Conservation (phyloP, 2,888 invertebrate species). For the Troides helena region DNA sequence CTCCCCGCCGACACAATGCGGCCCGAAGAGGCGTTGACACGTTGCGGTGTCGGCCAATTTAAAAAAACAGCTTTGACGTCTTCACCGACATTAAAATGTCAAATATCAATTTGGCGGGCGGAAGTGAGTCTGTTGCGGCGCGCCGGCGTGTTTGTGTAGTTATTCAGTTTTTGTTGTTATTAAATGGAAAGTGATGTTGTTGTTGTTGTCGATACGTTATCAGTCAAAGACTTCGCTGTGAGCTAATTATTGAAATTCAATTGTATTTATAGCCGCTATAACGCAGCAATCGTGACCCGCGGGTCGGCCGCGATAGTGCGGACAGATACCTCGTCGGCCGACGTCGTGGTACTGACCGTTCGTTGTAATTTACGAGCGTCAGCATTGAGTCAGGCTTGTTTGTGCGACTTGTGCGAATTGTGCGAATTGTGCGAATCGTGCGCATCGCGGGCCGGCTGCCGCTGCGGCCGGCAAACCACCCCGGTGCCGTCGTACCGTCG, state of each 20-base stretch:
- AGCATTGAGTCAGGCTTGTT: slow-evolving; percentile 49
- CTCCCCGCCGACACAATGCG: slow-evolving; percentile 50
- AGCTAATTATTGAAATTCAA: slow-evolving; percentile 75
- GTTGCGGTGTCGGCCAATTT: slow-evolving; percentile 68
- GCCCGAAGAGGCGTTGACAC: slow-evolving; percentile 74
- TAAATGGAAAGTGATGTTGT: slow-evolving; percentile 30
- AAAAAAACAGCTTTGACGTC: slow-evolving; percentile 54
- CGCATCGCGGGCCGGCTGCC: neutral
- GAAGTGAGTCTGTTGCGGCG: slow-evolving; percentile 61
- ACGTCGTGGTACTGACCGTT: slow-evolving; percentile 70
- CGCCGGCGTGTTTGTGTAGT: slow-evolving; percentile 50
- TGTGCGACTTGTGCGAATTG: slow-evolving; percentile 25
- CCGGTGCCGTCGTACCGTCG: neutral
- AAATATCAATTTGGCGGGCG: slow-evolving; percentile 49
- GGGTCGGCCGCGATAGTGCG: slow-evolving; percentile 58
- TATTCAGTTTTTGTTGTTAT: slow-evolving; percentile 45
- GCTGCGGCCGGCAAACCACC: neutral
- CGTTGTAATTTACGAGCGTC: slow-evolving; percentile 52
- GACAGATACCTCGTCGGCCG: slow-evolving; percentile 55
- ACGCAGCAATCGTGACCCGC: slow-evolving; percentile 56
- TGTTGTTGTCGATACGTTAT: slow-evolving; percentile 59
- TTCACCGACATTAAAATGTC: slow-evolving; percentile 52
- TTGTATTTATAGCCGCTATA: slow-evolving; percentile 71
- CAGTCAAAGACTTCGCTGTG: slow-evolving; percentile 74
- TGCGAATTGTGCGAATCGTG: neutral